Evolutionary conservation across 2,888 invertebrate species (phyloP), one percentile per base, ranked within the genome.

Genomic region (Leptopilina syphax): DNA sequence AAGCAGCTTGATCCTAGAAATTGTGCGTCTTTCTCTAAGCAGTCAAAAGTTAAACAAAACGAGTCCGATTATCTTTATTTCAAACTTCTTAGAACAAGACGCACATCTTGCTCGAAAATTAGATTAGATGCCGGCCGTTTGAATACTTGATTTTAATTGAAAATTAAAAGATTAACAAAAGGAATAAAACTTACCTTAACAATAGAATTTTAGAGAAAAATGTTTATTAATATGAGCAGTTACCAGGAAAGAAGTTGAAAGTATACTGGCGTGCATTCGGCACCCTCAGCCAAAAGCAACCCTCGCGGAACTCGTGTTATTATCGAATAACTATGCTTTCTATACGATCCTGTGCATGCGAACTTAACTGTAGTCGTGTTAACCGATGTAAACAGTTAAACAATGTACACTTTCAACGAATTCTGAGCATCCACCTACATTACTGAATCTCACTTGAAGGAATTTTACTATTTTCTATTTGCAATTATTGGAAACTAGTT

Each of bases 181-280:
- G 18, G 18, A 18, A 18, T 18, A 18, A 18, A 63, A 24, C 60
- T 63, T 7, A 63, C 63, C 9, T 18, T 24, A 24, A 24, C 24
- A 63, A 60, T n/a, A 24, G 8, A 63, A 63, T 60, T 12, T 63
- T 41, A 1, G 3, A 24, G 41, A 18, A 63, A 18, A 63, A 63
- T 63, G 44, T 77, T 65, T 65, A 34, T 77, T 34, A 77, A 50
- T 24, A 27, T 65, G 34, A 10, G 47, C 65, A 54, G 54, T 7
- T 47, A 34, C n/a, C 13, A n/a, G 50, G 47, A 79, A 27, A 81
- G 86, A 87, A 86, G 85, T 84, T 79, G 79, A 70, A 83, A 84
- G 86, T 80, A 89, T 86, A 91, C 91, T 91, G 91, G 87, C 89
- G 88, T 88, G 89, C 87, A 84, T 81, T 80, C 84, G 84, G 84